Evolutionary conservation across 2,797 vertebrate species (phyloP).

Genomic region (Prionace glauca): DNA sequence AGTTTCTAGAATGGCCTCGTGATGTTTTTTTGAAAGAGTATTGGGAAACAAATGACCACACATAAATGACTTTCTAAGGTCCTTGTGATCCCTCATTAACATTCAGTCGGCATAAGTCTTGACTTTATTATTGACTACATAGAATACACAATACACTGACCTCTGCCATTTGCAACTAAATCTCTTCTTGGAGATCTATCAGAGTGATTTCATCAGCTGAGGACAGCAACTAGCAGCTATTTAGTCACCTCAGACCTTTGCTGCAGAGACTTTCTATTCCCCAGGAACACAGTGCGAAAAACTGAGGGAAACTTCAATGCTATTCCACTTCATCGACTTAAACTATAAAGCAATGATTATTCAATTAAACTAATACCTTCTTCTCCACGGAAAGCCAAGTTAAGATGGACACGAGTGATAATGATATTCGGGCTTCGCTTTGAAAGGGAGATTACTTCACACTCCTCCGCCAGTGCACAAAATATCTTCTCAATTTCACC

Average conservation of each 20-base stretch:
- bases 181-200: conserved; percentile 91
- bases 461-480: background rate
- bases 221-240: conserved; percentile 70
- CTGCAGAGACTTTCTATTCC: conserved; percentile 41
- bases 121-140: conserved; percentile 99
- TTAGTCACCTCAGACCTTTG: conserved; percentile 69
- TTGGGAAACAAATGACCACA: conserved; percentile 70
- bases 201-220: conserved; percentile 77
- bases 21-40: conserved; percentile 61
- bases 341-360: conserved; percentile 21
- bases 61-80: conserved; percentile 95
- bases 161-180: conserved; percentile 95
- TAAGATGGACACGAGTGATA: conserved; percentile 9
- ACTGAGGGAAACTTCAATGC: conserved; percentile 30
- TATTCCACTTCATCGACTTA: background rate
- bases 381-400: background rate
- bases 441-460: background rate
- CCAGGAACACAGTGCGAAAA: background rate
- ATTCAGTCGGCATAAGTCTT: conserved; percentile 89
- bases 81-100: conserved; percentile 93
- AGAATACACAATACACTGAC: conserved; percentile 99
- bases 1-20: conserved; percentile 57
- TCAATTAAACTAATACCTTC: conserved; percentile 34
- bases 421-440: background rate
- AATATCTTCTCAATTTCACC: background rate